These are phyloP conservation scores for Pteruthius melanotis DNA, from an alignment of 2,113 vertebrate genomes.

Conservation along the genomic window DNA sequence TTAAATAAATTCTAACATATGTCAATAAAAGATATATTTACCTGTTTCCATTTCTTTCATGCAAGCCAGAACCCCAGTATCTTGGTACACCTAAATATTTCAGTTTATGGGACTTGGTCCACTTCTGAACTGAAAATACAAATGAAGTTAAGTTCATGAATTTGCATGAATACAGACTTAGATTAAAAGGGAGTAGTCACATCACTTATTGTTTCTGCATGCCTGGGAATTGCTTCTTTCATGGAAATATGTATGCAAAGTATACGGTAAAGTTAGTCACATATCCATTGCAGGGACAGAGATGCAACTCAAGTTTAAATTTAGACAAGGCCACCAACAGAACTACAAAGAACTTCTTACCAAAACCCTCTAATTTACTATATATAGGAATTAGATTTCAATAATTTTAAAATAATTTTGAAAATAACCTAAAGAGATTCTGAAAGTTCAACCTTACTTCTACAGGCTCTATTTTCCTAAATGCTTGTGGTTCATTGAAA, in stretches of 20 bases:
- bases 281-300: not conserved
- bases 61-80: constrained; percentile 94
- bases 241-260: not conserved
- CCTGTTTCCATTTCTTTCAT: constrained; percentile 87
- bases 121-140: constrained; percentile 84
- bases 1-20: not conserved
- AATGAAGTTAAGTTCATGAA: constrained; percentile 44
- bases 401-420: not conserved
- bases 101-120: constrained; percentile 85
- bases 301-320: not conserved
- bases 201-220: not conserved
- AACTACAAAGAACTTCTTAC: not conserved
- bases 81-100: constrained; percentile 90
- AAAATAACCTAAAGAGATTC: not conserved
- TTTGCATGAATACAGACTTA: not conserved
- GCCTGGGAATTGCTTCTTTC: not conserved
- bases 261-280: not conserved
- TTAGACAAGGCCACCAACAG: not conserved
- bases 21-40: constrained; percentile 63
- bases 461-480: not conserved
- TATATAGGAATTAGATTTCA: not conserved
- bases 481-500: constrained; percentile 44
- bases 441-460: not conserved
- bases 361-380: not conserved
- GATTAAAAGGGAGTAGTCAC: not conserved